phyloP scores from a whole-genome alignment of 2,888 invertebrate genomes.

The Eristalis arbustorum region DNA sequence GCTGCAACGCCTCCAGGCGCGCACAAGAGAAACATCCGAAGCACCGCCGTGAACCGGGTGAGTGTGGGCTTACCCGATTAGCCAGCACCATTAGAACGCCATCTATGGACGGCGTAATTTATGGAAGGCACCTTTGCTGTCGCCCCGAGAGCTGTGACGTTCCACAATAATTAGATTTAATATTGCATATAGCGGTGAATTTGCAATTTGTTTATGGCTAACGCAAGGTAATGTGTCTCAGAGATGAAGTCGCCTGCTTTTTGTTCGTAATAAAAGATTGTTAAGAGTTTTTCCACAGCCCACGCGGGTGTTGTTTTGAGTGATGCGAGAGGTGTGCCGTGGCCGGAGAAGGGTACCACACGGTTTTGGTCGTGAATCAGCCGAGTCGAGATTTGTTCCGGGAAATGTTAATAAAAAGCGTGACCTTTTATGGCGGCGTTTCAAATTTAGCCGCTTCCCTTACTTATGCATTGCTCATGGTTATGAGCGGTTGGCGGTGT shows the following conservation, averaged over 20 bases:
- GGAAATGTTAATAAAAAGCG: slow-evolving; percentile 7
- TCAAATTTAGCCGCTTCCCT: not conserved
- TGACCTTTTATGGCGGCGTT: slow-evolving; percentile 2
- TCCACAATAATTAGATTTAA: slow-evolving; percentile 46
- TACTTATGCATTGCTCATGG: not conserved
- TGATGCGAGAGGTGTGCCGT: not conserved
- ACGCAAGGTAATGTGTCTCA: not conserved
- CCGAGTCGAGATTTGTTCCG: slow-evolving; percentile 4
- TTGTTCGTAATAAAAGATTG: slow-evolving; percentile 14
- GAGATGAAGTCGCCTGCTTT: slow-evolving; percentile 16
- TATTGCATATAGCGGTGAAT: slow-evolving; percentile 48
- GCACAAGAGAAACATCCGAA: slow-evolving; percentile 73
- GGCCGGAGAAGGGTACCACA: not conserved
- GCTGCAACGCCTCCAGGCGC: slow-evolving; percentile 61
- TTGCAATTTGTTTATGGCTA: slow-evolving; percentile 39
- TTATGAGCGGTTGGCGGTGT: not conserved
- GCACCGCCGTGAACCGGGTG: slow-evolving; percentile 76
- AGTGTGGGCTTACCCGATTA: slow-evolving; percentile 79
- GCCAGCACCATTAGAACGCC: slow-evolving; percentile 52
- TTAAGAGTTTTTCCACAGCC: slow-evolving; percentile 21
- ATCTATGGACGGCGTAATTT: slow-evolving; percentile 61
- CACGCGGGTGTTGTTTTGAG: slow-evolving; percentile 41
- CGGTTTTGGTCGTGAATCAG: not conserved
- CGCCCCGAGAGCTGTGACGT: slow-evolving; percentile 30
- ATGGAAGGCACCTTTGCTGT: slow-evolving; percentile 53